Percentiles rank a stretch among this genome's conserved stretches.
phyloP scores from a whole-genome alignment of 2,797 vertebrate genomes.

The Ara ararauna region DNA sequence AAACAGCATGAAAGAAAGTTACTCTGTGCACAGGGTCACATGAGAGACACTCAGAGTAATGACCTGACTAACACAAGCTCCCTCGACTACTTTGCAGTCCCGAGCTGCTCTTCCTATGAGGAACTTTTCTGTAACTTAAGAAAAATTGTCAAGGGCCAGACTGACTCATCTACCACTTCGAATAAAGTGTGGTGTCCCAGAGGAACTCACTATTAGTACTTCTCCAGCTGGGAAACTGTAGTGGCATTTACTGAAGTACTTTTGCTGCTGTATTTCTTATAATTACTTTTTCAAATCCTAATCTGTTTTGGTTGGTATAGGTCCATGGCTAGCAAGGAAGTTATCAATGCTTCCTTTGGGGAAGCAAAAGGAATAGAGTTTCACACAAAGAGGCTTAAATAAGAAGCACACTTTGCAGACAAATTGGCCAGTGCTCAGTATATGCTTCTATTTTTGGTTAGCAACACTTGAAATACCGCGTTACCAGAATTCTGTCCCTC shows the following conservation, averaged over 20 bases:
- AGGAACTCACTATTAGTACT: not conserved
- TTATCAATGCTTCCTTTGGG: constrained; percentile 7
- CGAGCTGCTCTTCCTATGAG: not conserved
- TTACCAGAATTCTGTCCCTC: not conserved
- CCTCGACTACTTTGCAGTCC: not conserved
- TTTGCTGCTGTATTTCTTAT: constrained; percentile 2
- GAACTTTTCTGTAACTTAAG: not conserved
- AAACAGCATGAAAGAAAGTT: not conserved
- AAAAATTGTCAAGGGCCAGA: not conserved
- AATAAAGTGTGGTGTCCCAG: not conserved
- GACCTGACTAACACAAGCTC: not conserved
- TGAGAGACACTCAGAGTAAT: not conserved
- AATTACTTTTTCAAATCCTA: constrained; percentile 19
- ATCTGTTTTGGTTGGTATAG: constrained; percentile 35
- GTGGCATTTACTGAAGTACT: constrained; percentile 15
- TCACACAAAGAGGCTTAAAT: not conserved
- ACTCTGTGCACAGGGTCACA: not conserved
- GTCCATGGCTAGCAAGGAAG: constrained; percentile 34
- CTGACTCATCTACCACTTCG: not conserved
- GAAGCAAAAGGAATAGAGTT: not conserved
- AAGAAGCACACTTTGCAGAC: not conserved
- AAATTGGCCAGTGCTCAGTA: not conserved
- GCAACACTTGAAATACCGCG: not conserved
- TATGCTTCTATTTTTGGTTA: not conserved
- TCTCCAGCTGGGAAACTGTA: not conserved